Conservation (phyloP, 2,113 vertebrate genomes). For the Toxotes chatareus region DNA sequence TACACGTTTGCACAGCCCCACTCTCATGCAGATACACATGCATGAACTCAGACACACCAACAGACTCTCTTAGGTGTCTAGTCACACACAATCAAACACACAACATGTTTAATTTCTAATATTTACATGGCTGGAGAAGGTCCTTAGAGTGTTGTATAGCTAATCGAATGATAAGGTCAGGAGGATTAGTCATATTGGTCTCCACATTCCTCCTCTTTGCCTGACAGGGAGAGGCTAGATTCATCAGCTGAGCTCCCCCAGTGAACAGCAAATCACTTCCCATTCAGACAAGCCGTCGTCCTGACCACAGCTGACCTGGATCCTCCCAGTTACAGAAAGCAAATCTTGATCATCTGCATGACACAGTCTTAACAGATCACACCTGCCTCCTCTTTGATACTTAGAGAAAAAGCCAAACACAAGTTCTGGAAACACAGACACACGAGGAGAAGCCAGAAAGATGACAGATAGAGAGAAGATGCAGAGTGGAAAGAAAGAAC, state of each 20-base stretch:
- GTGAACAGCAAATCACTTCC: constrained; percentile 71
- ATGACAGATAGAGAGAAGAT: constrained; percentile 49
- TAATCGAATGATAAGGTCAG: constrained; percentile 68
- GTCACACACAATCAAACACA: constrained; percentile 40
- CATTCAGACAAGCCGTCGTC: constrained; percentile 39
- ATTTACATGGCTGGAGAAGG: constrained; percentile 48
- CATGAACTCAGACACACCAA: neutral
- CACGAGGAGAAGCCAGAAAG: constrained; percentile 40
- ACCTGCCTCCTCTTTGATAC: constrained; percentile 65
- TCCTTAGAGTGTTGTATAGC: constrained; percentile 52
- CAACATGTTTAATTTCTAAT: constrained; percentile 40
- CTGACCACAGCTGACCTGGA: constrained; percentile 55
- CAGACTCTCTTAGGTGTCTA: neutral
- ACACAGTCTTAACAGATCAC: constrained; percentile 55
- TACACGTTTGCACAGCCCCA: neutral
- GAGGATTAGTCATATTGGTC: constrained; percentile 58
- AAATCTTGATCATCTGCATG: constrained; percentile 56
- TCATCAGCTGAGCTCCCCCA: constrained; percentile 46
- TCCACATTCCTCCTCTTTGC: constrained; percentile 47
- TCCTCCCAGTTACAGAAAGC: constrained; percentile 44
- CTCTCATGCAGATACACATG: neutral
- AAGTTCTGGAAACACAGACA: constrained; percentile 24
- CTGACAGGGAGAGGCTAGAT: constrained; percentile 44
- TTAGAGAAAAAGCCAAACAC: constrained; percentile 51
- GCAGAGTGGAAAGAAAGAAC: constrained; percentile 36